Conservation (phyloP, 1,140 invertebrate species). For the Penaeus vannamei region DNA sequence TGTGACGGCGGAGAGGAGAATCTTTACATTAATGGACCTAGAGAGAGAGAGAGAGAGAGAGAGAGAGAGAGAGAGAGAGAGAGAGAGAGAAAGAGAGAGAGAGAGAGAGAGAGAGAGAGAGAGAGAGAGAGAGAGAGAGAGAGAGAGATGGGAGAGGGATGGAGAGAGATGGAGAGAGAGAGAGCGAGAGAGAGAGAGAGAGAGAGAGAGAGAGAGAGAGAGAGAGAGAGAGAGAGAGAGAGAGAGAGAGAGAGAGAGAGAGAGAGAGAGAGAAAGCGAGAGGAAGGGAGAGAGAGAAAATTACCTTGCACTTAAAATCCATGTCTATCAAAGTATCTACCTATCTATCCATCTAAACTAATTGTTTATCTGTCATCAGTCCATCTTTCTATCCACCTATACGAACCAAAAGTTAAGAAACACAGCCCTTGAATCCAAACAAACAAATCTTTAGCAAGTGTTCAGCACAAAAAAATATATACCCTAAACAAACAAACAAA, state of each 20-base stretch:
- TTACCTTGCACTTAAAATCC: no score
- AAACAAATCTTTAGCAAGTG: no score
- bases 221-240: constrained; percentile 43
- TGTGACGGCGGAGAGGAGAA: constrained; percentile 35
- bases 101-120: background rate
- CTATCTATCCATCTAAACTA: no score
- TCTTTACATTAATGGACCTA: constrained; percentile 53
- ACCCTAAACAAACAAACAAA: no score
- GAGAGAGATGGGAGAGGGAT: background rate
- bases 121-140: background rate
- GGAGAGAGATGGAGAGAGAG: background rate
- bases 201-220: constrained; percentile 43
- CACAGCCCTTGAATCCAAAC: no score
- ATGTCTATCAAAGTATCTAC: no score
- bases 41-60: background rate
- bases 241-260: constrained; percentile 43
- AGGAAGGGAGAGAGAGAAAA: no score
- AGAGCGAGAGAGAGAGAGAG: background rate
- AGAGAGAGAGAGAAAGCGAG: no score
- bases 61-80: background rate
- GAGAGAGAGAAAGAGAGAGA: background rate
- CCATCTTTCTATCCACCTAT: no score
- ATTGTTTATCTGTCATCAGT: no score
- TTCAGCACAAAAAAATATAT: no score
- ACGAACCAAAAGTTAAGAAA: no score